Percentiles rank a stretch among this genome's conserved stretches.
These are phyloP conservation scores for Metopolophium dirhodum DNA, from an alignment of 1,140 invertebrate genomes.

Conservation along the genomic window DNA sequence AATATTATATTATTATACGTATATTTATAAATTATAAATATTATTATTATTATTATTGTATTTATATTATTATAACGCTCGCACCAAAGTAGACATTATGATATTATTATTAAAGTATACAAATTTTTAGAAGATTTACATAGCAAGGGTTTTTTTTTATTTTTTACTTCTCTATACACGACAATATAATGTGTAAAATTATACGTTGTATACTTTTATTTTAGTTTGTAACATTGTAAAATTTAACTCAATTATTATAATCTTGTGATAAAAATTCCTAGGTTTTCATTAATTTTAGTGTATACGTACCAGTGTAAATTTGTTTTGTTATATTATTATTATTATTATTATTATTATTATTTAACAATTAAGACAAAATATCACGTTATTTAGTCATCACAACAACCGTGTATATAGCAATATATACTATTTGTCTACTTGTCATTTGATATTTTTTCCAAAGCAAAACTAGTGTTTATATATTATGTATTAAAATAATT, in stretches of 20 bases:
- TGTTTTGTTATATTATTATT: constrained; percentile 53
- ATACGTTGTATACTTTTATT: constrained; percentile 41
- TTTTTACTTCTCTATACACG: background rate
- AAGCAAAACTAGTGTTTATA: constrained; percentile 23
- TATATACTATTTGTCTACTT: background rate
- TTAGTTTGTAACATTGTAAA: constrained; percentile 31
- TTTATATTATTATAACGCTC: background rate
- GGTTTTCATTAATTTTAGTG: constrained; percentile 36
- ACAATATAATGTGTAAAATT: background rate
- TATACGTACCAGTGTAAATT: constrained; percentile 30
- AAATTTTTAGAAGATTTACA: background rate
- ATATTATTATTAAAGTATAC: background rate
- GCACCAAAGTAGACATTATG: constrained; percentile 39
- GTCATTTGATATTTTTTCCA: background rate
- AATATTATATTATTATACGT: background rate
- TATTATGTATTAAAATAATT: constrained; percentile 45
- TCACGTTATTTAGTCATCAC: constrained; percentile 51
- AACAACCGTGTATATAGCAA: constrained; percentile 41
- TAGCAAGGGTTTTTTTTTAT: constrained; percentile 11
- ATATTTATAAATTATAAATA: background rate
- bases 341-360: constrained; percentile 31
- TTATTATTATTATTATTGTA: background rate
- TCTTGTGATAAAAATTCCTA: constrained; percentile 54
- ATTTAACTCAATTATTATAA: constrained; percentile 53
- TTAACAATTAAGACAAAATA: background rate